phyloP scores from a whole-genome alignment of 2,113 vertebrate species.

The Cyrtonyx montezumae region DNA sequence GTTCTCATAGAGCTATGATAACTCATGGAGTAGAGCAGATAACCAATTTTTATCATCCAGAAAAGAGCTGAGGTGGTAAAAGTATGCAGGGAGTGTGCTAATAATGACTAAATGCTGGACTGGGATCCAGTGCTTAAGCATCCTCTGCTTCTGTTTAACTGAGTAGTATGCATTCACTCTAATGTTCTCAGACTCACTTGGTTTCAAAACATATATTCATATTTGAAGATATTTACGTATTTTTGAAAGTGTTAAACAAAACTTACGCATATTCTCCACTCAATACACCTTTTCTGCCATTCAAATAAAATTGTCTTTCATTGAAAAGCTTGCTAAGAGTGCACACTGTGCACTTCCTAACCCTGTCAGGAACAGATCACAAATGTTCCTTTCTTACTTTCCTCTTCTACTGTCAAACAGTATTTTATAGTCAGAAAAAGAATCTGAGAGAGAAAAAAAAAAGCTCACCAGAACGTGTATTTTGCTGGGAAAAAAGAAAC shows the following conservation, averaged over 20 bases:
- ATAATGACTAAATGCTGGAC: not conserved
- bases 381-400: not conserved
- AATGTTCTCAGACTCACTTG: not conserved
- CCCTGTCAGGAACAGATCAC: not conserved
- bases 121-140: not conserved
- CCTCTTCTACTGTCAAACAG: not conserved
- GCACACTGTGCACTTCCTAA: not conserved
- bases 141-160: not conserved
- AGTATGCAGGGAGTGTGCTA: rapidly evolving
- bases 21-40: not conserved
- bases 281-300: not conserved
- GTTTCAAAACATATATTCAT: not conserved
- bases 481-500: not conserved
- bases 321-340: not conserved
- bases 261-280: not conserved
- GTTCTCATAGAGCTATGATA: not conserved
- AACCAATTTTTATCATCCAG: not conserved
- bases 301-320: not conserved
- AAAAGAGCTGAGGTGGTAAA: rapidly evolving
- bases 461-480: not conserved
- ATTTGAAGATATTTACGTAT: not conserved
- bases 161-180: rapidly evolving
- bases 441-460: not conserved
- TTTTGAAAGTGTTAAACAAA: not conserved
- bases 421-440: not conserved